phyloP scores from a whole-genome alignment of 2,888 invertebrate species.

The Lasioglossum lativentre region DNA sequence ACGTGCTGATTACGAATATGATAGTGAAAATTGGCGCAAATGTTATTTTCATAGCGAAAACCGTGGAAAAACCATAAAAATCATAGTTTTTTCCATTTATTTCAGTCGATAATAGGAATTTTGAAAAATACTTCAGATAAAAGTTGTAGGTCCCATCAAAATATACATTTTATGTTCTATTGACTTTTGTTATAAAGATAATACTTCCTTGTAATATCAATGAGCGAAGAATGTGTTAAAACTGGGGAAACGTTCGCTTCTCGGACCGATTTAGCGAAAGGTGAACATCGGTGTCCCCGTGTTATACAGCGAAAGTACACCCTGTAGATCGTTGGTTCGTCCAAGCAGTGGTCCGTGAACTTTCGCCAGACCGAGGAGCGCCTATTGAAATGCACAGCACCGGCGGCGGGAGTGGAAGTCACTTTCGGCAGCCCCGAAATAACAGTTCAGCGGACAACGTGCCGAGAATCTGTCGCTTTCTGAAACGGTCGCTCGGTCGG shows the following conservation, averaged over 20 bases:
- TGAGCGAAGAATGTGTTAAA: neutral
- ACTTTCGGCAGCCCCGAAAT: slow-evolving; percentile 71
- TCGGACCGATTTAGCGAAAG: neutral
- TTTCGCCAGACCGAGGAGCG: slow-evolving; percentile 51
- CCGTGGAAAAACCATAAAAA: no score
- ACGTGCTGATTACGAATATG: no score
- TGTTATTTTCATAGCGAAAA: no score
- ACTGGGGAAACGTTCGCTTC: neutral
- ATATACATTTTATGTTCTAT: no score
- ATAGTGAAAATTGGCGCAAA: no score
- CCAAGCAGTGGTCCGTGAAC: slow-evolving; percentile 28
- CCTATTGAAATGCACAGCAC: slow-evolving; percentile 66
- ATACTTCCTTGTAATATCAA: no score
- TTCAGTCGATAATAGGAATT: no score
- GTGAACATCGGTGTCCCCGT: neutral
- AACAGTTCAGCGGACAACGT: slow-evolving; percentile 69
- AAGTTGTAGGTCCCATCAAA: no score
- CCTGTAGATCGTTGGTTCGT: slow-evolving; percentile 2
- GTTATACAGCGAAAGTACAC: neutral
- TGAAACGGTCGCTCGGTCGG: slow-evolving; percentile 58
- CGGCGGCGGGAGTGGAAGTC: slow-evolving; percentile 65
- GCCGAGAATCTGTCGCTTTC: slow-evolving; percentile 70
- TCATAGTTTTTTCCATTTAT: no score
- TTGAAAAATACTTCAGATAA: no score
- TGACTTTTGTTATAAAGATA: no score